These are phyloP conservation scores for Andrena bicolor DNA, from an alignment of 2,888 invertebrate species.

Conservation along the genomic window DNA sequence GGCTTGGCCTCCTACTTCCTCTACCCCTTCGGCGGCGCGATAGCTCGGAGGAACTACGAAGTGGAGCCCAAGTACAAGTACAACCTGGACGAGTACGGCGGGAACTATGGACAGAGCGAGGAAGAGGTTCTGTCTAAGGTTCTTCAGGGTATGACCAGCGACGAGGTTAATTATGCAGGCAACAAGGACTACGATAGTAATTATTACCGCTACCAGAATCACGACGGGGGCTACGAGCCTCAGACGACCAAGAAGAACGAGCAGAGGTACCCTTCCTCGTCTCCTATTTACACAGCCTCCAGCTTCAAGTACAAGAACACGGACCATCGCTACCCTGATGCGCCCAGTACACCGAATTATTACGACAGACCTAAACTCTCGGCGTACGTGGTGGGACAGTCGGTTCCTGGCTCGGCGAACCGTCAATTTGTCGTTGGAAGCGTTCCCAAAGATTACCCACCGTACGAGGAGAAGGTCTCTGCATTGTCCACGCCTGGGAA, in stretches of 20 bases:
- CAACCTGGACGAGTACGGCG: slow-evolving; percentile 89
- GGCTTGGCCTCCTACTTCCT: slow-evolving; percentile 92
- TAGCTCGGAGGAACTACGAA: slow-evolving; percentile 88
- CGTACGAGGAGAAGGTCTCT: slow-evolving; percentile 55
- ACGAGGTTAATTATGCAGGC: slow-evolving; percentile 71
- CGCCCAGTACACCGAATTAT: slow-evolving; percentile 77
- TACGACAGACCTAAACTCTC: slow-evolving; percentile 72
- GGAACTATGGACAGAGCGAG: slow-evolving; percentile 90
- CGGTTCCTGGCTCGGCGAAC: slow-evolving; percentile 66
- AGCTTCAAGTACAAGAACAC: slow-evolving; percentile 76
- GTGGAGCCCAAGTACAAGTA: slow-evolving; percentile 87
- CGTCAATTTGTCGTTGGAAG: slow-evolving; percentile 89
- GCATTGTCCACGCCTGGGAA: slow-evolving; percentile 52
- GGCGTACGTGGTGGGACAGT: slow-evolving; percentile 43
- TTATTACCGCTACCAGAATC: slow-evolving; percentile 78
- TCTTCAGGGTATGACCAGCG: slow-evolving; percentile 88
- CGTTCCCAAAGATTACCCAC: slow-evolving; percentile 87
- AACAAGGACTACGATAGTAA: slow-evolving; percentile 65
- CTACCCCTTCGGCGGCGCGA: slow-evolving; percentile 90
- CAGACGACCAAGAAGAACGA: slow-evolving; percentile 82
- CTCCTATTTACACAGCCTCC: slow-evolving; percentile 71
- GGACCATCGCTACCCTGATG: slow-evolving; percentile 79
- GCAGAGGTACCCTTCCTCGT: slow-evolving; percentile 66
- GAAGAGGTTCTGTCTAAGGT: slow-evolving; percentile 92
- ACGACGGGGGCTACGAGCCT: slow-evolving; percentile 81